Evolutionary conservation across 2,797 vertebrate species (phyloP), one percentile per base, ranked within the genome.

Genomic region (Halcyon badia): DNA sequence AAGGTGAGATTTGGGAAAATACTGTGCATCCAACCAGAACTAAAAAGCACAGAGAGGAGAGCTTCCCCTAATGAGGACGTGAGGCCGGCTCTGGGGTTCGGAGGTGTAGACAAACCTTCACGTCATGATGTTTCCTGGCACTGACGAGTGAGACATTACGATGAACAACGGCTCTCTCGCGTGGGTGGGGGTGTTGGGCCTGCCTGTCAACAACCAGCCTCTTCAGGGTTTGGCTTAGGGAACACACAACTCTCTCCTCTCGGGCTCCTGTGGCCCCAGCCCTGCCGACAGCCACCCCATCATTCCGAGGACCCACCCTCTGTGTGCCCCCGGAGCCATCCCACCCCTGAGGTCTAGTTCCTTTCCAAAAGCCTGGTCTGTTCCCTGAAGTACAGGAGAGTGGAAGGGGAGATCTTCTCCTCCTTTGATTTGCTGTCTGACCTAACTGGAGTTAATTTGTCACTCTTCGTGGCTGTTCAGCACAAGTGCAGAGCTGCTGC

Each of bases 31-130:
- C 51, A 37, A n/a, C 17, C 0, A 26, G 80, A 57, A 25, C 8
- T 35, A 30, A 33, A 69, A 69, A 65, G 30, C 18, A 21, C 12
- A 2, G 16, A 25, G 49, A 33, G 37, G 41, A 57, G 44, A 54
- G 21, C 16, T 90, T 10, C 33, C 19, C 6, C 19, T 14, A 18
- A 20, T 0, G 1, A 0, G 1, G 62, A 20, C 0, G 2, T 3
- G 28, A 0, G 1, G 35, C 48, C 15, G 22, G 25, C 15, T 37
- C 28, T 41, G 41, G 17, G 28, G 17, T 60, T n/a, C 26, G 48
- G 42, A 73, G 16, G 8, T 19, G 11, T 4, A 13, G 44, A 20
- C n/a, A 33, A 41, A 48, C 10, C 62, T 19, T 51, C 1, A 11
- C 0, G 0, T 13, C 26, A 26, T 1, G 4, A 1, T 4, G 22